Evolutionary conservation across 2,113 vertebrate species (phyloP).

Genomic region (Anhinga anhinga): DNA sequence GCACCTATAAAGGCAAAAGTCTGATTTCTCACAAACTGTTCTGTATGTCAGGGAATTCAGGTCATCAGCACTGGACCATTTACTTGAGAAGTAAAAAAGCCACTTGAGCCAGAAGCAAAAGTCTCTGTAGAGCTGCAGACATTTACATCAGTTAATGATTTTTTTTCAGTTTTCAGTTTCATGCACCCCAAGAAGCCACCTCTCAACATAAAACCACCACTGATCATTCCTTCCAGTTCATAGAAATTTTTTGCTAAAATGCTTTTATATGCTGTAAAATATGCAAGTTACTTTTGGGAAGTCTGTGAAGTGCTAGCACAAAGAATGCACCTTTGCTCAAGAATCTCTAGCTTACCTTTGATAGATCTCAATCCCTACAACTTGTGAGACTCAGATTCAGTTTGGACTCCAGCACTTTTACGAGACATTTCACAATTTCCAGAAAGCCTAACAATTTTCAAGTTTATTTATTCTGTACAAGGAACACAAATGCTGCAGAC

Average conservation of each 20-base stretch:
- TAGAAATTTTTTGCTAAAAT: background rate
- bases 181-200: background rate
- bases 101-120: background rate
- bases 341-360: background rate
- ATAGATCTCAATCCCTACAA: background rate
- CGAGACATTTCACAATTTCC: background rate
- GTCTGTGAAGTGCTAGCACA: background rate
- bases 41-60: background rate
- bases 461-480: background rate
- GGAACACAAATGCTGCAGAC: background rate
- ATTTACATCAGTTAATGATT: background rate
- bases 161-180: background rate
- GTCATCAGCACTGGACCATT: background rate
- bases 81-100: background rate
- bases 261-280: background rate
- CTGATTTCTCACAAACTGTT: background rate
- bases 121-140: background rate
- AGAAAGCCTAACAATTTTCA: background rate
- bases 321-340: background rate
- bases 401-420: background rate
- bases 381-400: background rate
- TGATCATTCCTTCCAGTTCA: background rate
- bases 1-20: background rate
- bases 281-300: background rate
- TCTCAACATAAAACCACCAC: background rate